Conservation (phyloP, 2,888 invertebrate species). For the Dasypolia templi region DNA sequence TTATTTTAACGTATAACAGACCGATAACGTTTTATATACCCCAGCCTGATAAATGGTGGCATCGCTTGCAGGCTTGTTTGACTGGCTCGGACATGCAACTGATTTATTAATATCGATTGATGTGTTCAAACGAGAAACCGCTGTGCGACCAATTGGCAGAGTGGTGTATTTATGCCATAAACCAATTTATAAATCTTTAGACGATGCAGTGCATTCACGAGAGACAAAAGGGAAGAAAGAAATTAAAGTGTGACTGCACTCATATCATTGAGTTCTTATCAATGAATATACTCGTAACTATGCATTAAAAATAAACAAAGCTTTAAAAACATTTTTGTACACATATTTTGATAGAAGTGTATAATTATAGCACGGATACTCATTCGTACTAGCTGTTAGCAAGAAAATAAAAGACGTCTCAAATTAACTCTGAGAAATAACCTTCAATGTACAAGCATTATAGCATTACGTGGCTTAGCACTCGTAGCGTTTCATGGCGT, state of each 20-base stretch:
- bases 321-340: background rate
- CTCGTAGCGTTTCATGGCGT: background rate
- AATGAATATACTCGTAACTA: background rate
- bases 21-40: background rate
- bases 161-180: background rate
- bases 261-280: background rate
- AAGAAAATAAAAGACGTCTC: slow-evolving; percentile 6
- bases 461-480: background rate
- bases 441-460: background rate
- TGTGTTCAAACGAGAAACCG: slow-evolving; percentile 16
- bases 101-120: slow-evolving; percentile 38
- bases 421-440: background rate
- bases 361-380: background rate
- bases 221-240: background rate
- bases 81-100: slow-evolving; percentile 3
- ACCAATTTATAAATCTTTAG: too few species aligned
- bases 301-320: background rate
- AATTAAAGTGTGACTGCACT: background rate
- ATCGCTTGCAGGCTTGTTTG: background rate
- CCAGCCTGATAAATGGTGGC: background rate
- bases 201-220: background rate
- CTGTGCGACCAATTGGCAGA: slow-evolving; percentile 2
- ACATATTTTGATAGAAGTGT: background rate
- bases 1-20: background rate
- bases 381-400: too few species aligned